A percentile compares a stretch with the other conserved stretches of the same genome.
phyloP scores from a whole-genome alignment of 1,140 invertebrate species.

The Dendrolimus punctatus region DNA sequence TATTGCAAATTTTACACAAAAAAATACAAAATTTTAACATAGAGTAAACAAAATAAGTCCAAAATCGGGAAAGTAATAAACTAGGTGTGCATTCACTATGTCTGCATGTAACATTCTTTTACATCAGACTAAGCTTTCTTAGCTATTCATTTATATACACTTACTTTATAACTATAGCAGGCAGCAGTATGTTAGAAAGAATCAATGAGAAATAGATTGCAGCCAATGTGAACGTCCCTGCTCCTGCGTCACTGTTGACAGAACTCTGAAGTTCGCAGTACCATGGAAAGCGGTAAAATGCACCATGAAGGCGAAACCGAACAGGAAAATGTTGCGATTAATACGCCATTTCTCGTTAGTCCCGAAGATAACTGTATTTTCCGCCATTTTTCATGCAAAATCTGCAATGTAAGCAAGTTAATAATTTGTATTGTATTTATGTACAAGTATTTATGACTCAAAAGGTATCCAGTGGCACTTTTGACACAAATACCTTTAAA shows the following conservation, averaged over 20 bases:
- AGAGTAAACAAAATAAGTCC: too few species aligned
- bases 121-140: too few species aligned
- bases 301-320: constrained; percentile 85
- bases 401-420: too few species aligned
- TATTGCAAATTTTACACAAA: too few species aligned
- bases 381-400: constrained; percentile 30
- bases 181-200: constrained; percentile 86
- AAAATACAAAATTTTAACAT: too few species aligned
- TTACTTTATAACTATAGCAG: constrained; percentile 81
- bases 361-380: constrained; percentile 36
- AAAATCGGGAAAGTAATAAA: too few species aligned
- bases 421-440: too few species aligned
- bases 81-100: too few species aligned
- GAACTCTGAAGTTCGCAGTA: constrained; percentile 85
- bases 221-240: constrained; percentile 81
- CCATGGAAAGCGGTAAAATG: constrained; percentile 90
- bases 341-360: constrained; percentile 77
- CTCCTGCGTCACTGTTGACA: constrained; percentile 77
- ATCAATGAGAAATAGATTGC: constrained; percentile 87
- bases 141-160: constrained; percentile 13
- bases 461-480: background rate
- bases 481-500: background rate
- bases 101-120: too few species aligned
- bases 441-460: too few species aligned
- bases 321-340: constrained; percentile 80